Base-by-base conservation (phyloP, 2,113 vertebrate species). In the Fulmarus glacialis region DNA sequence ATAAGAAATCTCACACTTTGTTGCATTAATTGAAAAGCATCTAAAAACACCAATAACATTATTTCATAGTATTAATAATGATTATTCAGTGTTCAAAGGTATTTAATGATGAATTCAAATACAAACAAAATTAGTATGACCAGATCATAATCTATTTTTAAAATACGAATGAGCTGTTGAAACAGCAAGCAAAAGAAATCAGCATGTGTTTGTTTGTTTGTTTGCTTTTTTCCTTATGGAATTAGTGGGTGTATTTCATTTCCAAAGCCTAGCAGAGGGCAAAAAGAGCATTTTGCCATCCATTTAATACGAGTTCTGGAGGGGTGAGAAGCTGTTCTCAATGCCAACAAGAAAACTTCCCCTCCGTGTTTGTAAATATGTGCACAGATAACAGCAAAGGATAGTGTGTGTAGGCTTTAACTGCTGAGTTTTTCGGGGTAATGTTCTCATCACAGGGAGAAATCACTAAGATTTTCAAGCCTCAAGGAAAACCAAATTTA, bases 11-110 rank as follows among this genome's bases (percentile, higher is more conserved):
- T 93, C 38, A 84, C 0, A 0, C 86, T 91, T 92, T 94, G 34
- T 95, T 90, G 87, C 56, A 81, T 93, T 96, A 96, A 97, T 88
- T 97, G 86, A 72, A 96, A 90, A 94, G 20, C 42, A 70, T 90
- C 87, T 93, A 89, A 94, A 98, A 59, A 3, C 70, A 92, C 56
- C 50, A 81, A 75, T 90, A 89, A 73, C 18, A 2, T 89, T 74
- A 88, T 74, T 93, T 83, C 23, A 82, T 86, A 24, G 13, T 34
- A 74, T 93, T 96, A 91, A 80, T 93, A 96, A 93, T 70, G 75
- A 66, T 93, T 78, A 94, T 88, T 93, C 79, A 32, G 43, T 74
- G 52, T 87, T 96, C 67, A 73, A 67, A 81, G 72, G 89, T 97
- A 93, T 93, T 84, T 52, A 91, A 58, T 91, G 73, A 85, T 92